phyloP scores from a whole-genome alignment of 2,888 invertebrate species.

The Limnephilus auricula region DNA sequence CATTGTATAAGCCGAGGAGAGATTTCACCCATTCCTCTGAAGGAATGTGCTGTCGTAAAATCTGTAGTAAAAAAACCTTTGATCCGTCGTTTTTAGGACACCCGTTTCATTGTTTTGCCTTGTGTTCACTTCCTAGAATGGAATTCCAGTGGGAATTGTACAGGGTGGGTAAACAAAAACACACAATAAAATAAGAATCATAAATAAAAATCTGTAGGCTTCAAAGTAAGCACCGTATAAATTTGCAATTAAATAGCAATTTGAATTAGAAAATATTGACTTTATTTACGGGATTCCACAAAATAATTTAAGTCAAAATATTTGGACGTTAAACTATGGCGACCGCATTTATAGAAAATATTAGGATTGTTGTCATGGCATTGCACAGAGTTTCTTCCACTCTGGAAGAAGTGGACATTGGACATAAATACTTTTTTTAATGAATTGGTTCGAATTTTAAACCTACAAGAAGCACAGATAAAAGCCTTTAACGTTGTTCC shows the following conservation, averaged over 20 bases:
- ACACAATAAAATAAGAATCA: background rate
- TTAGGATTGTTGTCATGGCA: too few relatives aligned
- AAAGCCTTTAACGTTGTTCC: too few relatives aligned
- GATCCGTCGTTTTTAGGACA: constrained; percentile 16
- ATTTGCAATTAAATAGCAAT: background rate
- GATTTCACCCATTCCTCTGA: background rate
- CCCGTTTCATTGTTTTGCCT: constrained; percentile 9
- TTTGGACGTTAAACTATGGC: too few relatives aligned
- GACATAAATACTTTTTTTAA: too few relatives aligned
- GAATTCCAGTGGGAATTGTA: background rate
- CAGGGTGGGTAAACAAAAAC: background rate
- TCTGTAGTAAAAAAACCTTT: constrained; percentile 7
- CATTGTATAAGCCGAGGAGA: background rate
- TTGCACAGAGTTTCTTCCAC: too few relatives aligned
- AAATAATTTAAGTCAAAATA: too few relatives aligned
- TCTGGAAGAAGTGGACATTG: too few relatives aligned
- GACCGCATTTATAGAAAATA: too few relatives aligned
- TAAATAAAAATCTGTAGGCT: background rate
- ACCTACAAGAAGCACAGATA: too few relatives aligned
- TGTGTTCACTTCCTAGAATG: background rate
- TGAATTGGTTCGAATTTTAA: too few relatives aligned
- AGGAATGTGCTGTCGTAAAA: background rate
- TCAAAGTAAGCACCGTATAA: background rate
- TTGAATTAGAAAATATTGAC: too few relatives aligned
- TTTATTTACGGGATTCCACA: too few relatives aligned